Conservation (phyloP, 30 jellyfish, hydroid and myxozoan genomes). For the Aurelia sp. region DNA sequence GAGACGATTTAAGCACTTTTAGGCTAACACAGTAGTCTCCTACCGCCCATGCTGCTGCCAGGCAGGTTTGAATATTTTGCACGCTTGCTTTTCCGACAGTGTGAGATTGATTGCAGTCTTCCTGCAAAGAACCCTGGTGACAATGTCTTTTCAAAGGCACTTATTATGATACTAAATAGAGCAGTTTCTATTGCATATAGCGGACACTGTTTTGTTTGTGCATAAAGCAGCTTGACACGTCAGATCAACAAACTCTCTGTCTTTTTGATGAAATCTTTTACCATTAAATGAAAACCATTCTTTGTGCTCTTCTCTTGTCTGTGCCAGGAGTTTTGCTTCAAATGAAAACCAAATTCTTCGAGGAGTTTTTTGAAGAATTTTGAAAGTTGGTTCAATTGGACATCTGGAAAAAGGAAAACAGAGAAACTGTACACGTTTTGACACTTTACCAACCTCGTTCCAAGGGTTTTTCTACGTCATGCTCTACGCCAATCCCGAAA, state of each 20-base stretch:
- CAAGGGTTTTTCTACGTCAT: too few species aligned
- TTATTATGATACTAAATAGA: too few species aligned
- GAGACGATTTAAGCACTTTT: too few species aligned
- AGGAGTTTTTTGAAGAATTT: slow-evolving; percentile 5
- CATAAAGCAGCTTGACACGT: slow-evolving; percentile 64
- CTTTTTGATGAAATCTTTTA: slow-evolving; percentile 15
- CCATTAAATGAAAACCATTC: slow-evolving; percentile 10
- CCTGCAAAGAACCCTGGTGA: too few species aligned
- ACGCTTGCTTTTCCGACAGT: too few species aligned
- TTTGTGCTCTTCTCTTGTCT: neutral
- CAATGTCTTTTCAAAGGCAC: too few species aligned
- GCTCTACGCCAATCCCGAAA: too few species aligned
- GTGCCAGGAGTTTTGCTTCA: slow-evolving; percentile 41
- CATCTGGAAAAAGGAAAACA: slow-evolving; percentile 27
- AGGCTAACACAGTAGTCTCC: too few species aligned
- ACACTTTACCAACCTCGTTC: too few species aligned
- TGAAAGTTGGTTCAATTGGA: slow-evolving; percentile 39
- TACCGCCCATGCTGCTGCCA: too few species aligned
- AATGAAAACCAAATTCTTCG: slow-evolving; percentile 43
- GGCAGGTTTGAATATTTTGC: too few species aligned
- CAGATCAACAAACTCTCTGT: slow-evolving; percentile 40
- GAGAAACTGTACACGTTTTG: neutral
- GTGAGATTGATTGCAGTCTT: too few species aligned
- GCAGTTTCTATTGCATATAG: slow-evolving; percentile 50
- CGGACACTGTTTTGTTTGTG: slow-evolving; percentile 13